These are phyloP conservation scores for Cylindroiulus punctatus DNA, from an alignment of 2,888 invertebrate genomes.

Conservation along the genomic window DNA sequence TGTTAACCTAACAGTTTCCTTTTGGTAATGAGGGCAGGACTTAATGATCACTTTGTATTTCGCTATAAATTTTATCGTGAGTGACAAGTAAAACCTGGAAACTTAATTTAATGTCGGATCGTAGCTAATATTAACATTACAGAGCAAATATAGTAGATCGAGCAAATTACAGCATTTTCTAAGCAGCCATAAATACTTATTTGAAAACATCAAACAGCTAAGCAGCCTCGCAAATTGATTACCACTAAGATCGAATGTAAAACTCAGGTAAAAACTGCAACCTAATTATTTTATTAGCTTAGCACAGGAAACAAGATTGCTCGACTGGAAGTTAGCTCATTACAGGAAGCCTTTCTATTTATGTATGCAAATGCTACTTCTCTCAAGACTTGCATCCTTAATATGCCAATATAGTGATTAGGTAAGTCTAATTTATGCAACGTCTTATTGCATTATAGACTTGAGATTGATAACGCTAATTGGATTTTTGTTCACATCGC, in stretches of 20 bases:
- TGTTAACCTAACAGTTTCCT: no score
- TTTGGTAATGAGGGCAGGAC: no score
- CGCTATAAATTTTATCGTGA: no score
- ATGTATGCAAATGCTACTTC: background rate
- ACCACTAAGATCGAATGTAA: background rate
- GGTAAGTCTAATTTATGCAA: constrained; percentile 3
- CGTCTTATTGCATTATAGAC: constrained; percentile 2
- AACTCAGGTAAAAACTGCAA: background rate
- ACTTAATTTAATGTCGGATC: no score
- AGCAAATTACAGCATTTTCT: no score
- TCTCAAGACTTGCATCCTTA: background rate
- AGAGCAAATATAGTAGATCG: no score
- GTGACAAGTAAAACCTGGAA: no score
- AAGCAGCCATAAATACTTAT: no score
- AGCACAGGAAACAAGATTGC: background rate
- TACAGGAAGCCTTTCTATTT: constrained; percentile 14
- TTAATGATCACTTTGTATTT: no score
- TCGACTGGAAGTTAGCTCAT: constrained; percentile 21
- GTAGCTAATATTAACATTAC: no score
- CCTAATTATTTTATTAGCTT: constrained; percentile 6
- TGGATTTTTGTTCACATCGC: constrained; percentile 17
- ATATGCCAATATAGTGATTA: constrained; percentile 4
- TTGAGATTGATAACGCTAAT: constrained; percentile 2
- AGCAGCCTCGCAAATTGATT: background rate
- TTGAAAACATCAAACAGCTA: background rate